Percentiles rank a stretch among this genome's conserved stretches.
These are phyloP conservation scores for Drymodes brunneopygia DNA, from an alignment of 2,113 vertebrate species.

Conservation along the genomic window DNA sequence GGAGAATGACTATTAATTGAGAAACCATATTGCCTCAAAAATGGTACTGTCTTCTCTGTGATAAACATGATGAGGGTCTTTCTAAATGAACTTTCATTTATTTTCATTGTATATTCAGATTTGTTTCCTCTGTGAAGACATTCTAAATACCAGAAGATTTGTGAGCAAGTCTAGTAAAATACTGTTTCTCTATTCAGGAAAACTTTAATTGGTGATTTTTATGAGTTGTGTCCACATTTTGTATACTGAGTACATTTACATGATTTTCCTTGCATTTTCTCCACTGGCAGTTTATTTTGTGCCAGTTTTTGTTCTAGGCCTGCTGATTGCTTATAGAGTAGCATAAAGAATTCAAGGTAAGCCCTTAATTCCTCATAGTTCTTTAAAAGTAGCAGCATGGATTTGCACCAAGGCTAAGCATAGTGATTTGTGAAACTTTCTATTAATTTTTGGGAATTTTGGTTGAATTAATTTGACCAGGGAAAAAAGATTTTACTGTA, in stretches of 20 bases:
- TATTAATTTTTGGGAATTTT: not conserved
- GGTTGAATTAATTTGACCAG: not conserved
- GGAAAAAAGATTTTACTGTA: not conserved
- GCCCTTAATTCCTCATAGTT: not conserved
- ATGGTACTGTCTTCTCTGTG: not conserved
- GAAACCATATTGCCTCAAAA: not conserved
- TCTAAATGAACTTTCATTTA: not conserved
- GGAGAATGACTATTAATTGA: not conserved
- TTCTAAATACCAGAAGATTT: not conserved
- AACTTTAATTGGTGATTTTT: not conserved
- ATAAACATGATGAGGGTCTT: not conserved
- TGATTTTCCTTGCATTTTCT: slow-evolving; percentile 14
- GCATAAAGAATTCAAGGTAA: not conserved
- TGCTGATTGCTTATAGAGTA: slow-evolving; percentile 17
- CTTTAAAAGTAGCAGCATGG: not conserved
- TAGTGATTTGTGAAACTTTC: not conserved
- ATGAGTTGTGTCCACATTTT: not conserved
- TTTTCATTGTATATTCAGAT: not conserved
- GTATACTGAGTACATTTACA: not conserved
- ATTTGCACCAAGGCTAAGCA: not conserved
- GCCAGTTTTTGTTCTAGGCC: not conserved
- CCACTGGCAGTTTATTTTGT: not conserved
- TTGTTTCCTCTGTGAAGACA: not conserved
- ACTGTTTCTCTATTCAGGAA: not conserved
- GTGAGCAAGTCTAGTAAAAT: not conserved